A percentile compares a stretch with the other conserved stretches of the same genome.
phyloP scores from a whole-genome alignment of 2,797 vertebrate species.

The Amblyraja radiata region DNA sequence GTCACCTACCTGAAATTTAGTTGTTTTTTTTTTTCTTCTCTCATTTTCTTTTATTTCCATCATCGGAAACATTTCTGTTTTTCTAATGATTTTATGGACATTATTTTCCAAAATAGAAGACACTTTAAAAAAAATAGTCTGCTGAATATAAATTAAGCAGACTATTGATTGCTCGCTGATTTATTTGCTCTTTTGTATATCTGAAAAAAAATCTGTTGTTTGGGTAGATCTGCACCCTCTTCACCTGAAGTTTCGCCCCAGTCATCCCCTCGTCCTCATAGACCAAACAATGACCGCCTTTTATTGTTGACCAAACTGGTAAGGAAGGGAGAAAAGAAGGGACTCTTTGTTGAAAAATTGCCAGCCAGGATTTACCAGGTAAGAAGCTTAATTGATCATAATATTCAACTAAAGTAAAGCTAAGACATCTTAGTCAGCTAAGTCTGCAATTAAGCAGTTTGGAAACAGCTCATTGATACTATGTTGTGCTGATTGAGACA shows the following conservation, averaged over 20 bases:
- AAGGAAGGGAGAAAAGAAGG: slow-evolving; percentile 93
- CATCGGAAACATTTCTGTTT: background rate
- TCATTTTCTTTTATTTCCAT: background rate
- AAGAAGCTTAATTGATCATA: background rate
- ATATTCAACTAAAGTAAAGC: background rate
- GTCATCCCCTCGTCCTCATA: slow-evolving; percentile 90
- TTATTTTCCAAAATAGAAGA: background rate
- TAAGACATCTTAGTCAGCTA: background rate
- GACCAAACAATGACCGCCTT: slow-evolving; percentile 90
- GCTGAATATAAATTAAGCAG: background rate
- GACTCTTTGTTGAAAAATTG: slow-evolving; percentile 97
- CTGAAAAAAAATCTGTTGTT: background rate
- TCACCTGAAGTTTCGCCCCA: slow-evolving; percentile 97
- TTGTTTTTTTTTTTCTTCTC: no score
- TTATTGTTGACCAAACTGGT: slow-evolving; percentile 91
- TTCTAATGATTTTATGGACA: background rate
- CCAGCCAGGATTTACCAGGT: slow-evolving; percentile 95
- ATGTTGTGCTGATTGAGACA: background rate
- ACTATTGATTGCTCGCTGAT: background rate
- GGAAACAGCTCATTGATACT: background rate
- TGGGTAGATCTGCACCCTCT: slow-evolving; percentile 81
- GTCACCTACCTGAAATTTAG: background rate
- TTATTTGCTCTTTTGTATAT: background rate
- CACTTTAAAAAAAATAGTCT: background rate
- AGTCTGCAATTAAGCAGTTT: background rate